These are phyloP conservation scores for Catostylus mosaicus DNA, from an alignment of 30 jellyfish, hydroid and myxozoan genomes.

Conservation along the genomic window DNA sequence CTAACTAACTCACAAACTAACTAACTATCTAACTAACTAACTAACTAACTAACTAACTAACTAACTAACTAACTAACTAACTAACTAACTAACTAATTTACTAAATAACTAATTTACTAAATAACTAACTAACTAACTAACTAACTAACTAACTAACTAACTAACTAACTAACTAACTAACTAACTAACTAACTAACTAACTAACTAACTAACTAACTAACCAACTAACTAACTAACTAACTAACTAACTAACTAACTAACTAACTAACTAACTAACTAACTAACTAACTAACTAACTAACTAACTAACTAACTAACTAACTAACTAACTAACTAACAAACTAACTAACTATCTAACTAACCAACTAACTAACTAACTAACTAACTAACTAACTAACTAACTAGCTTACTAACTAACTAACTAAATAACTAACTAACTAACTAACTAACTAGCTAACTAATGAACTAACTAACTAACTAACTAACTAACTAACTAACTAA, in stretches of 20 bases:
- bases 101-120: no score
- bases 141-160: constrained; percentile 1
- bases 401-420: no score
- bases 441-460: no score
- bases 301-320: constrained; percentile 13
- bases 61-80: neutral
- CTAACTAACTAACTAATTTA: no score
- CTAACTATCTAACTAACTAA: neutral
- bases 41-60: neutral
- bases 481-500: constrained; percentile 14
- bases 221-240: constrained; percentile 1
- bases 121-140: no score
- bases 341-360: constrained; percentile 18
- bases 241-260: constrained; percentile 5
- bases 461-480: constrained; percentile 4
- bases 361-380: no score
- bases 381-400: no score
- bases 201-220: constrained; percentile 5
- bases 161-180: neutral
- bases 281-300: constrained; percentile 10
- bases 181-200: constrained; percentile 1
- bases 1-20: constrained; percentile 2
- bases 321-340: constrained; percentile 1
- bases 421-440: no score
- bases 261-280: constrained; percentile 2